Evolutionary conservation across 2,113 vertebrate species (phyloP), one percentile per base, ranked within the genome.

Genomic region (Canis aureus): DNA sequence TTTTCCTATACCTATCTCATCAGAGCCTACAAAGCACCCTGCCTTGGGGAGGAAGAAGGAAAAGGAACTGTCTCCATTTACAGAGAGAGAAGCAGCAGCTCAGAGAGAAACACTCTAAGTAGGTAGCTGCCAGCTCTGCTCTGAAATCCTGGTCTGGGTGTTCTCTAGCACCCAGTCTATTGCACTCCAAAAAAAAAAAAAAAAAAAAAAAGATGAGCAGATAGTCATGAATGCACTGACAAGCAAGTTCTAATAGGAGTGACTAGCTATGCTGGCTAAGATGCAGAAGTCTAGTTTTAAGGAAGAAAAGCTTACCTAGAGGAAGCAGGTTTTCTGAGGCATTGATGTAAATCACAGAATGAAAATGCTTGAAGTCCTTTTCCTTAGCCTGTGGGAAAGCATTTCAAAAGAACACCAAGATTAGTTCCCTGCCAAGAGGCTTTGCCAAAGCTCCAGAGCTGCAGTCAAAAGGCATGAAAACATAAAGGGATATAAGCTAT

Each of bases 241-340:
- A 76, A 73, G 83, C 51, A 92, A 55, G 59, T 71, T 66, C 62
- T 60, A 91, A 62, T 57, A 80, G 10, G 49, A 80, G 29, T 20
- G 43, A 81, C 32, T 66, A 59, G 29, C 11, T 67, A 19, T 94
- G 43, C 43, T 2, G 1, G 35, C 49, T 27, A 74, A 71, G 60
- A 89, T n/a, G 38, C 6, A 16, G 19, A 81, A 73, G 69, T 38
- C 64, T 7, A 85, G 71, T 71, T 91, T 90, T 49, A 60, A 57
- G 74, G 25, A 92, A 89, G 85, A 64, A 95, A 53, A 35, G 43
- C 93, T 98, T 98, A 99, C 99, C 99, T 89, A 99, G 97, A 51
- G 98, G 97, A 92, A 99, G 98, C 80, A 94, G 92, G 98, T 99
- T 99, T 94, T 99, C 98, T 8, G 99, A 99, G 60, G 99, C 99